Base-by-base conservation (phyloP, 2,113 vertebrate genomes). In the Fukomys damarensis region DNA sequence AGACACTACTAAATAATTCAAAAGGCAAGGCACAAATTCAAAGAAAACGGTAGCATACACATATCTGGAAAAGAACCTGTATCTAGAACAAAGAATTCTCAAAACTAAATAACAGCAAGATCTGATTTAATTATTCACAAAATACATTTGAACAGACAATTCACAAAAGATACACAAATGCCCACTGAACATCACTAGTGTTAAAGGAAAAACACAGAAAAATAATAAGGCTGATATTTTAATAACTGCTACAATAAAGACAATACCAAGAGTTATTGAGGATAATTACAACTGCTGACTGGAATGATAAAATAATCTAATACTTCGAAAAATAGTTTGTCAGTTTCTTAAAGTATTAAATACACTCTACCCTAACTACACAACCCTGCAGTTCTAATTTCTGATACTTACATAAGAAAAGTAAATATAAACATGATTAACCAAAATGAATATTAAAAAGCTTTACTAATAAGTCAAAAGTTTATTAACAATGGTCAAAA, bases 351-450 rank as follows among this genome's bases (percentile, higher is more conserved):
- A 72, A 72, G 38, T 72, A 72, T 43, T 43, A 41, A 72, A 72
- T 4, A 43, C 22, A 43, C 11, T 19, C 65, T 72, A 72, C 10
- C 19, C 70, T 72, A 72, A 72, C 70, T 72, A 72, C 22, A 72
- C 22, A 72, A 72, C 22, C 22, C 22, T 43, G 22, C 16, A 17
- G n/a, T 68, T 84, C 66, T 54, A 85, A 61, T 72, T 46, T 28
- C 68, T 66, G 35, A 58, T 76, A 82, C 74, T 76, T 92, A 74
- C 46, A 38, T 52, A 89, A 61, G 43, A 89, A 59, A 88, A 59
- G 87, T 65, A 93, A 85, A 89, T 46, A 72, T 38, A 66, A 93
- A 80, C 41, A 72, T 90, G 52, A 79, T 68, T 59, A 83, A 35
- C 24, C 66, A 80, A 94, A 86, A 58, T 49, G 26, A 90, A 72